Conservation (phyloP, 2,113 vertebrate species). For the Catharus bicknelli region DNA sequence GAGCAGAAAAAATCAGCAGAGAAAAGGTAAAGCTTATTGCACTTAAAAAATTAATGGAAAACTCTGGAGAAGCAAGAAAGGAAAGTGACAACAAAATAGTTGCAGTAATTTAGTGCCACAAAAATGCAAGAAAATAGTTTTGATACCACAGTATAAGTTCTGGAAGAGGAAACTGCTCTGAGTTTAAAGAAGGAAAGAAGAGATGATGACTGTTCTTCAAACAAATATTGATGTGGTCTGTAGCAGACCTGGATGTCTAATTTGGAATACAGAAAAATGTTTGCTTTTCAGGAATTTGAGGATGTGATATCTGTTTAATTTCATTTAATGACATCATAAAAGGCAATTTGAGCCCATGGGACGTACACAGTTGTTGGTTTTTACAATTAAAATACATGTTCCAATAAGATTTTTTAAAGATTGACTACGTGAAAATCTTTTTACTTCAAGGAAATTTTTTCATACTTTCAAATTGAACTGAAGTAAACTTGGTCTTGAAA, state of each 20-base stretch:
- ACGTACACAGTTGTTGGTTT: neutral
- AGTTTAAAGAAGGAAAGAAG: neutral
- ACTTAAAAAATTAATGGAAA: neutral
- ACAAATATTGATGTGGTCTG: neutral
- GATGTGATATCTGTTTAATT: neutral
- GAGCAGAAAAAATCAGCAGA: neutral
- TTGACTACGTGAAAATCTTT: neutral
- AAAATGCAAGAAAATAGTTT: neutral
- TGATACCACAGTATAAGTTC: neutral
- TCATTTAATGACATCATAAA: neutral
- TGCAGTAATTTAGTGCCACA: neutral
- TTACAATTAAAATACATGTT: neutral
- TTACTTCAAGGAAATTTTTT: neutral
- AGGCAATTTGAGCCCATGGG: neutral
- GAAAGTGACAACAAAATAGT: neutral
- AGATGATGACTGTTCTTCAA: neutral
- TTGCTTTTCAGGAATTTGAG: neutral
- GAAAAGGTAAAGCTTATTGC: neutral
- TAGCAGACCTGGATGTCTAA: neutral
- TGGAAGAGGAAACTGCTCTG: neutral
- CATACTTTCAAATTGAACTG: neutral
- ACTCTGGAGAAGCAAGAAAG: neutral
- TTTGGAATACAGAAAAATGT: neutral
- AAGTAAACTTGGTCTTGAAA: neutral
- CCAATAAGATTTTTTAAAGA: neutral